These are phyloP conservation scores for Glomeris marginata DNA, from an alignment of 2,888 invertebrate genomes.

Conservation along the genomic window DNA sequence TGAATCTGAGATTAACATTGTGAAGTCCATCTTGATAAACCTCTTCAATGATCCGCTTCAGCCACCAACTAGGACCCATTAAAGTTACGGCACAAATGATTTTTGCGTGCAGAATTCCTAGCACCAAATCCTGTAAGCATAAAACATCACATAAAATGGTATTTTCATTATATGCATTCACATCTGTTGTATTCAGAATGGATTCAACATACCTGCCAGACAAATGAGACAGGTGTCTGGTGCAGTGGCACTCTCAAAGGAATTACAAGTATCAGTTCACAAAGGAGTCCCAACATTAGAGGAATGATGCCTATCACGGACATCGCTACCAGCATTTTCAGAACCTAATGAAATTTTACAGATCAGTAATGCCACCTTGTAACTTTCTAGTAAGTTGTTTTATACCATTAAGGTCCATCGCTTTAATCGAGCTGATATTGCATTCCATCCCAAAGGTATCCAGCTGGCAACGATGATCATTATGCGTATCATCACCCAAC, in stretches of 20 bases:
- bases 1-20: conserved; percentile 77
- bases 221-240: conserved; percentile 56
- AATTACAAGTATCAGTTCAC: conserved; percentile 76
- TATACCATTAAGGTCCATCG: conserved; percentile 29
- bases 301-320: conserved; percentile 73
- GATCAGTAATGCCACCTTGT: no score
- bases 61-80: conserved; percentile 94
- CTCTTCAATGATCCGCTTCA: conserved; percentile 79
- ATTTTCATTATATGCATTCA: conserved; percentile 1
- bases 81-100: conserved; percentile 90
- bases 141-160: conserved; percentile 37
- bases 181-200: conserved; percentile 1
- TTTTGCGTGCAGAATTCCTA: conserved; percentile 94
- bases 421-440: conserved; percentile 23
- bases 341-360: conserved; percentile 31
- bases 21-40: conserved; percentile 83
- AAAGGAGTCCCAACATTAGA: conserved; percentile 72
- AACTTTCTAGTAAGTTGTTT: no score
- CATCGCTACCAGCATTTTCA: conserved; percentile 53
- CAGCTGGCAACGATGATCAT: conserved; percentile 67
- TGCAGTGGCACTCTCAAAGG: conserved; percentile 83
- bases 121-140: conserved; percentile 73
- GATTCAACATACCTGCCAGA: conserved; percentile 33
- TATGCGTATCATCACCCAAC: conserved; percentile 80
- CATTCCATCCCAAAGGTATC: conserved; percentile 74